Evolutionary conservation across 1,140 invertebrate genomes (phyloP).

Genomic region (Neodiprion lecontei): DNA sequence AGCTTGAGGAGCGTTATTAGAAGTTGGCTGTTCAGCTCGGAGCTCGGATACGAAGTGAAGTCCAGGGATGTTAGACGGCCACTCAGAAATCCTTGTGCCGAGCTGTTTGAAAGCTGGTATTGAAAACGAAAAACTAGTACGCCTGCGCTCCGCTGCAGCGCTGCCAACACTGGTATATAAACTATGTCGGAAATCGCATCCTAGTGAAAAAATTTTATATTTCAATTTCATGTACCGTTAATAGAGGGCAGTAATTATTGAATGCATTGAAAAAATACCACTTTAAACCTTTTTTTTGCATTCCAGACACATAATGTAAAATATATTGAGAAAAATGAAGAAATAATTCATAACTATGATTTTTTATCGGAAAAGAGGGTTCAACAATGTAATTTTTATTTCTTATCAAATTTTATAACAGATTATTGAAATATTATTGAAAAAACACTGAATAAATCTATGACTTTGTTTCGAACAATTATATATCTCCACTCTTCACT

Average conservation of each 20-base stretch:
- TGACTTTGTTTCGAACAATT: background rate
- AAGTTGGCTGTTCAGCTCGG: background rate
- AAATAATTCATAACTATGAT: background rate
- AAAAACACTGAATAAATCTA: background rate
- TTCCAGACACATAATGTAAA: background rate
- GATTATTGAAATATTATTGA: slow-evolving; percentile 1
- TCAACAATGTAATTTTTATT: background rate
- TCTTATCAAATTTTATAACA: background rate
- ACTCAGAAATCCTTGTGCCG: background rate
- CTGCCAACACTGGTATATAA: background rate
- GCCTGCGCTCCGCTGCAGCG: background rate
- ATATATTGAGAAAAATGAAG: background rate
- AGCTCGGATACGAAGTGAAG: no score
- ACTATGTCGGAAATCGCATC: background rate
- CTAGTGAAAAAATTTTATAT: background rate
- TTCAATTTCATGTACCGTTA: background rate
- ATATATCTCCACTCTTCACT: background rate
- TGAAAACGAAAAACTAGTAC: background rate
- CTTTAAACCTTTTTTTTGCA: background rate
- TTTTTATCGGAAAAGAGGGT: background rate
- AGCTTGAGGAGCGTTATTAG: no score
- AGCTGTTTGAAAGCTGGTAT: background rate
- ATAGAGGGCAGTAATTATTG: slow-evolving; percentile 1
- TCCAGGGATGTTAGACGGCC: slow-evolving; percentile 2
- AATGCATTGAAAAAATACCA: background rate